phyloP scores from a whole-genome alignment of 2,113 vertebrate species.

The Cololabis saira region DNA sequence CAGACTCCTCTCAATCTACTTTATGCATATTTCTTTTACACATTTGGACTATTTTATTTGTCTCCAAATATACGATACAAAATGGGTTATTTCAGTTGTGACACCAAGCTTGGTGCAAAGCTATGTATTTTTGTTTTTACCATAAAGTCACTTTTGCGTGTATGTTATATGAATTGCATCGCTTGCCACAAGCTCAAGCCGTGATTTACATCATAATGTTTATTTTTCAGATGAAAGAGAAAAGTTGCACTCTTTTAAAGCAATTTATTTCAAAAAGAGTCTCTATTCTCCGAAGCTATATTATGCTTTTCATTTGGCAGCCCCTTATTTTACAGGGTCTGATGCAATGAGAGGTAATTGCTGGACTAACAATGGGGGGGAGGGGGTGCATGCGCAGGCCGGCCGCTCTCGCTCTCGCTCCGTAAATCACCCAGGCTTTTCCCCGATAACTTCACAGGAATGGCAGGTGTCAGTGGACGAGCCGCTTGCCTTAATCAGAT shows the following conservation, averaged over 20 bases:
- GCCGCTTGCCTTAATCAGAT: constrained; percentile 74
- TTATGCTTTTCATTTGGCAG: constrained; percentile 58
- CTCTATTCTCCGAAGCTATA: constrained; percentile 33
- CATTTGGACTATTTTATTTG: no score
- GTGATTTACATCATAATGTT: constrained; percentile 2
- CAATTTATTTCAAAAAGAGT: background rate
- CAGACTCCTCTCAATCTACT: constrained; percentile 53
- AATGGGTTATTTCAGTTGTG: no score
- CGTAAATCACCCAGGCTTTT: constrained; percentile 34
- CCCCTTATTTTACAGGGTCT: constrained; percentile 42
- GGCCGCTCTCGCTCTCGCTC: constrained; percentile 19
- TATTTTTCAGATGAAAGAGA: background rate
- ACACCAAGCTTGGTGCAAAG: background rate
- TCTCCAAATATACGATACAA: no score
- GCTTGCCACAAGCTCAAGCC: background rate
- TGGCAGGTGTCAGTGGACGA: constrained; percentile 67
- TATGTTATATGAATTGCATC: background rate
- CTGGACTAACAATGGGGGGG: constrained; percentile 24
- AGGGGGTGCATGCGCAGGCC: constrained; percentile 6
- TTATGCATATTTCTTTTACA: no score
- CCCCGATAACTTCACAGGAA: constrained; percentile 47
- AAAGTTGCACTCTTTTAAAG: background rate
- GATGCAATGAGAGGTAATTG: constrained; percentile 68
- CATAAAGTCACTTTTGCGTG: no score
- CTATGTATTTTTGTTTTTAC: background rate